Percentiles rank a stretch among this genome's conserved stretches.
phyloP scores from a whole-genome alignment of 1,140 invertebrate genomes.

The Macrobrachium nipponense region DNA sequence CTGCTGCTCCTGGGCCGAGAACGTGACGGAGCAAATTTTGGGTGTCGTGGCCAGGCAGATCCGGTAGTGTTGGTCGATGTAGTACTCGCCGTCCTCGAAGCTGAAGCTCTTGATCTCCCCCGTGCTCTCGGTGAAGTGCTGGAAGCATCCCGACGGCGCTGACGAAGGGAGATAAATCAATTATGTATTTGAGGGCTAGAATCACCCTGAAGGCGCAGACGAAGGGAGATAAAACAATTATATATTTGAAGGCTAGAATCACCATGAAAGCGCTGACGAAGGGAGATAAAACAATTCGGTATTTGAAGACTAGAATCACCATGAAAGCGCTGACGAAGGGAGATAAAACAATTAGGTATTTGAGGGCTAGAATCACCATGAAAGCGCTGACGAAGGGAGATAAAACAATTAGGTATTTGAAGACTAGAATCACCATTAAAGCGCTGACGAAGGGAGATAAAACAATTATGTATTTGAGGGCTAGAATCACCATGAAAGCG shows the following conservation, averaged over 20 bases:
- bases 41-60: slow-evolving; percentile 19
- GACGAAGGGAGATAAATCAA: neutral
- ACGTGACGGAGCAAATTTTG: slow-evolving; percentile 26
- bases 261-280: too few species aligned
- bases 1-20: neutral
- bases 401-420: too few species aligned
- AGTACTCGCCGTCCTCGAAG: slow-evolving; percentile 44
- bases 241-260: neutral
- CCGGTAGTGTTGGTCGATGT: slow-evolving; percentile 45
- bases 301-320: slow-evolving; percentile 12
- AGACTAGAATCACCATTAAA: too few species aligned
- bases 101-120: slow-evolving; percentile 37
- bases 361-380: too few species aligned
- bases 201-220: too few species aligned
- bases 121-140: slow-evolving; percentile 17
- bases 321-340: neutral
- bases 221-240: neutral
- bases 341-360: too few species aligned
- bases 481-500: slow-evolving; percentile 31
- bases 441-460: too few species aligned
- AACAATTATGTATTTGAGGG: too few species aligned
- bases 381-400: too few species aligned
- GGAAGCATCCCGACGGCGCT: slow-evolving; percentile 38
- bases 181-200: neutral
- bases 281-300: too few species aligned